Evolutionary conservation across 2,113 vertebrate genomes (phyloP).

Genomic region (Microcebus jonahi): DNA sequence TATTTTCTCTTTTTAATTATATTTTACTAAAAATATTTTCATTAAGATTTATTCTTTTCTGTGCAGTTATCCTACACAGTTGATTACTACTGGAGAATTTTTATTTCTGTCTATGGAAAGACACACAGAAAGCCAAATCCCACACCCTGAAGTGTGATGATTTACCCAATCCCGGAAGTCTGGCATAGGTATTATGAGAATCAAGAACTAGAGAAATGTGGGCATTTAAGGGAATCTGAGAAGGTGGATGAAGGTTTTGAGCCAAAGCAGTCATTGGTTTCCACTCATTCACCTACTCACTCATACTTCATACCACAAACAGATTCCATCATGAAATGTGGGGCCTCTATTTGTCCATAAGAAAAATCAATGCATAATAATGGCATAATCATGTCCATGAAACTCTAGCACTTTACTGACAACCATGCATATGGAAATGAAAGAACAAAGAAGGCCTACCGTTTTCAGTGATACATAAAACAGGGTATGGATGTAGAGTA

Average conservation of each 20-base stretch:
- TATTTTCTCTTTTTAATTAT: conserved; percentile 1
- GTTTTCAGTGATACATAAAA: background rate
- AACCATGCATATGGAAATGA: background rate
- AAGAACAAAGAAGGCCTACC: background rate
- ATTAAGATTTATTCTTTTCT: background rate
- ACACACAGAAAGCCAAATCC: background rate
- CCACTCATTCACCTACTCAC: background rate
- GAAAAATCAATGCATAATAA: background rate
- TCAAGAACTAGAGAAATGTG: background rate
- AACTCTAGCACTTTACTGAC: background rate
- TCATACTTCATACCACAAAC: background rate
- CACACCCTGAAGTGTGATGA: background rate
- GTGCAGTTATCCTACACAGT: background rate
- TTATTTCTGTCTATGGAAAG: background rate
- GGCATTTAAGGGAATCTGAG: background rate
- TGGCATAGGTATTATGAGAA: background rate
- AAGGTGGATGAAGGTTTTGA: background rate
- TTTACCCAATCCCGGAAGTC: background rate
- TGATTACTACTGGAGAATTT: background rate
- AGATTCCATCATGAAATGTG: background rate
- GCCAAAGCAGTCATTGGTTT: background rate
- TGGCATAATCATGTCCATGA: background rate
- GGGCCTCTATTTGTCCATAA: background rate
- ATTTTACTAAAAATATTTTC: conserved; percentile 21
- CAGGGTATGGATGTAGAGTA: background rate